Evolutionary conservation across 2,888 invertebrate genomes (phyloP).

Genomic region (Polietes domitor): DNA sequence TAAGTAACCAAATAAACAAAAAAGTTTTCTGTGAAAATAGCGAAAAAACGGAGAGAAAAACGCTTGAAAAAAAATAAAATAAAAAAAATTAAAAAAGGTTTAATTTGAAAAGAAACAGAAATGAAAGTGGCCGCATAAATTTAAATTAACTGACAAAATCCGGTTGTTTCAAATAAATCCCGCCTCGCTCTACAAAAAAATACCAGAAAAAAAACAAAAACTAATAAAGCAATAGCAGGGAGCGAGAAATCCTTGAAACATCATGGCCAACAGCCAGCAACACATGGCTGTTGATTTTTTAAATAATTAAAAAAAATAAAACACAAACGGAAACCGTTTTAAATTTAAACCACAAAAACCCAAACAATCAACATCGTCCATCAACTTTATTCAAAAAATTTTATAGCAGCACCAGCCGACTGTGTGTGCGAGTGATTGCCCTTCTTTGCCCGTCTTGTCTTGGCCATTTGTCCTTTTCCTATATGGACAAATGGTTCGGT

Average conservation of each 20-base stretch:
- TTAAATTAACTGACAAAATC: constrained; percentile 12
- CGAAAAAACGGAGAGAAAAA: background rate
- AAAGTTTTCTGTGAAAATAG: constrained; percentile 17
- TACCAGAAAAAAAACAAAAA: background rate
- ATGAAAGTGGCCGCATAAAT: constrained; percentile 12
- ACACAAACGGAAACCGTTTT: background rate
- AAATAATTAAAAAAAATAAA: background rate
- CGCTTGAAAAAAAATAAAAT: no score
- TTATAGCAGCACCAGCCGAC: background rate
- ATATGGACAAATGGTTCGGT: constrained; percentile 98
- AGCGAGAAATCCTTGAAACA: background rate
- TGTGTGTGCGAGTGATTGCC: no score
- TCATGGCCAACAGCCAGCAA: background rate
- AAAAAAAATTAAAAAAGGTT: background rate
- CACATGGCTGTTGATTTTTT: background rate
- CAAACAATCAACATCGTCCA: background rate
- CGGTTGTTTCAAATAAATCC: background rate
- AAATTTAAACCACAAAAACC: background rate
- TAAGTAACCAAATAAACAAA: constrained; percentile 56
- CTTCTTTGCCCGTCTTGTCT: no score
- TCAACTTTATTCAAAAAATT: background rate
- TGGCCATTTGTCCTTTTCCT: constrained; percentile 69
- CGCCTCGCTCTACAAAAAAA: no score
- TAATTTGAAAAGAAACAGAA: background rate
- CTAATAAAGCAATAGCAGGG: background rate